Base-by-base conservation (phyloP, 2,888 invertebrate genomes). In the Trissonchulus sp. region DNA sequence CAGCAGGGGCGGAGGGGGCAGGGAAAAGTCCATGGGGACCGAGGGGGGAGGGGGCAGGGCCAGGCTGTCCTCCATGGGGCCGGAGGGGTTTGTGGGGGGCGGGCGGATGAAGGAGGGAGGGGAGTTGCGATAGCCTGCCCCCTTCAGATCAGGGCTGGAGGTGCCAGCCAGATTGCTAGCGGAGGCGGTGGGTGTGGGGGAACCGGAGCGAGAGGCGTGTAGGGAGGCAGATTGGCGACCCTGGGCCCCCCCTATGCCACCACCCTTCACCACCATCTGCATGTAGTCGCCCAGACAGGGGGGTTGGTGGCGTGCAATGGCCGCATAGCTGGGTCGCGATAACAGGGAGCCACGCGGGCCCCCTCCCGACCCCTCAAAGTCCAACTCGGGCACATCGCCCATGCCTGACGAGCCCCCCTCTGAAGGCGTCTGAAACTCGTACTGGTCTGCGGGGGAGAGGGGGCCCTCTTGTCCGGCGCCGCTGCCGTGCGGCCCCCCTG, bases 91-190 rank as follows among this genome's bases (percentile, higher is more conserved):
- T 8, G 48, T 48, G 8, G 8, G 8, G 23, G 23, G 23, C 23
- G 8, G 8, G 8, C 8, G 8, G 8, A 48, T 48, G 23, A 48
- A 48, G 23, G 8, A 15, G 48, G 48, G 48, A 48, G 23, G 23
- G 48, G 8, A 8, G 8, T 48, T 8, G 23, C 23, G 48, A 48
- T 48, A 15, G 48, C 8, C 23, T 8, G 48, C 48, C 8, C 8
- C 48, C 48, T 48, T 48, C 71, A 69, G 37, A 69, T 69, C 71
- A 8, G 71, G 71, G 15, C 36, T 36, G 36, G 71, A 69, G n/a
- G 71, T n/a, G 2, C 71, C 71, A 18, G 28, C 35, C 68, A 33
- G 31, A 28, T 65, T 65, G n/a, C 35, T n/a, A 15, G 71, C 71
- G 28, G n/a, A 36, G 37, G 34, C 34, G 34, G n/a, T 31, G n/a